These are phyloP conservation scores for Cryptosula pallasiana DNA, from an alignment of 2,888 invertebrate genomes.

Conservation along the genomic window DNA sequence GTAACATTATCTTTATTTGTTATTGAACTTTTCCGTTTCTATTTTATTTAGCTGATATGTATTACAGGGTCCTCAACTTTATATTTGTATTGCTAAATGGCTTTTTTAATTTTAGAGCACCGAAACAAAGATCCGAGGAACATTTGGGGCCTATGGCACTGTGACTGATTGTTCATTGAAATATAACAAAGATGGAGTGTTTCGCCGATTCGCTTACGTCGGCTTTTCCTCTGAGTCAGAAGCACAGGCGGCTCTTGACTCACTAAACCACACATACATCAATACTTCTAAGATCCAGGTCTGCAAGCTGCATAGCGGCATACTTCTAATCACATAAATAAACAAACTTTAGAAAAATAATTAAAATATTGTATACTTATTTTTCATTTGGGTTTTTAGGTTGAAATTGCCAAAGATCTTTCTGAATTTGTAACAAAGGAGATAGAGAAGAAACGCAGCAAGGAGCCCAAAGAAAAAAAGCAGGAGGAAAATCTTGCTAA, in stretches of 20 bases:
- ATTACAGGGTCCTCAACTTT: no score
- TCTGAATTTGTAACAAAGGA: background rate
- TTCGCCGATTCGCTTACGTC: constrained; percentile 87
- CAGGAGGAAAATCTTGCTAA: background rate
- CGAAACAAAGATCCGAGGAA: constrained; percentile 67
- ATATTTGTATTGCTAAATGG: no score
- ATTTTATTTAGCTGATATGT: no score
- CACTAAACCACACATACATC: constrained; percentile 78
- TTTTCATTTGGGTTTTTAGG: no score
- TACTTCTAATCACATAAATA: no score
- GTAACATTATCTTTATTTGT: no score
- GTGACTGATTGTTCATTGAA: constrained; percentile 92
- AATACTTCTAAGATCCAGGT: constrained; percentile 74
- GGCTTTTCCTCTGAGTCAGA: constrained; percentile 79
- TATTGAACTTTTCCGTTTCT: no score
- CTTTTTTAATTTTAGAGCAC: constrained; percentile 65
- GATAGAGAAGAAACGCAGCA: background rate
- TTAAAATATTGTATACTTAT: no score
- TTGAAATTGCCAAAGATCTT: background rate
- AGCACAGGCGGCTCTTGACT: constrained; percentile 69
- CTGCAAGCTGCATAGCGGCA: no score
- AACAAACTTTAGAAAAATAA: no score
- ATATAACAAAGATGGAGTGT: constrained; percentile 83
- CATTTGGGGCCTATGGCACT: constrained; percentile 72
- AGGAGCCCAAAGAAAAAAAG: background rate